These are phyloP conservation scores for Phalacrocorax carbo DNA, from an alignment of 2,113 vertebrate species.

Conservation along the genomic window DNA sequence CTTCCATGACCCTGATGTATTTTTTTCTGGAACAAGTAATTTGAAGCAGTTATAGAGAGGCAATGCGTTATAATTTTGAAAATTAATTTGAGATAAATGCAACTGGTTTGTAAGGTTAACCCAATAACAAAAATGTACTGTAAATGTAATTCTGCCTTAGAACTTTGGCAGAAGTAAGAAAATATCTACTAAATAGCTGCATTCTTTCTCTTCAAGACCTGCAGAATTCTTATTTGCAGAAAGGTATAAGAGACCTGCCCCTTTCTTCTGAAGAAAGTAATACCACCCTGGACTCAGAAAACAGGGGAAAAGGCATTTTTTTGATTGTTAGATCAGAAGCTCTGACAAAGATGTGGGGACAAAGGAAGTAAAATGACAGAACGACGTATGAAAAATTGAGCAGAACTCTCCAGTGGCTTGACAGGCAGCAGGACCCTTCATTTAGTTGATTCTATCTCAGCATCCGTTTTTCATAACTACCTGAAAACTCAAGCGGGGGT, in stretches of 20 bases:
- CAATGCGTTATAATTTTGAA: neutral
- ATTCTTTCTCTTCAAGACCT: conserved; percentile 40
- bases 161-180: neutral
- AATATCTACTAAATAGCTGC: neutral
- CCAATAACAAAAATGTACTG: neutral
- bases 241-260: conserved; percentile 72
- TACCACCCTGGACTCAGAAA: conserved; percentile 74
- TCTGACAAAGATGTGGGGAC: conserved; percentile 72
- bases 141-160: neutral
- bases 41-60: neutral
- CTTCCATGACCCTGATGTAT: neutral
- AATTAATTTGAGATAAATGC: neutral
- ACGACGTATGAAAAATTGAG: conserved; percentile 74
- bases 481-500: neutral
- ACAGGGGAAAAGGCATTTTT: conserved; percentile 71
- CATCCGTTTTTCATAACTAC: neutral
- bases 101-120: neutral
- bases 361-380: conserved; percentile 75
- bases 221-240: conserved; percentile 74
- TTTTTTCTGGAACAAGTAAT: neutral
- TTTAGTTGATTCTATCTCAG: neutral
- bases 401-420: conserved; percentile 64
- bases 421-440: neutral
- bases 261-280: conserved; percentile 69
- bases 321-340: conserved; percentile 73